phyloP scores from a whole-genome alignment of 1,140 invertebrate species.

The Plectus sambesii region DNA sequence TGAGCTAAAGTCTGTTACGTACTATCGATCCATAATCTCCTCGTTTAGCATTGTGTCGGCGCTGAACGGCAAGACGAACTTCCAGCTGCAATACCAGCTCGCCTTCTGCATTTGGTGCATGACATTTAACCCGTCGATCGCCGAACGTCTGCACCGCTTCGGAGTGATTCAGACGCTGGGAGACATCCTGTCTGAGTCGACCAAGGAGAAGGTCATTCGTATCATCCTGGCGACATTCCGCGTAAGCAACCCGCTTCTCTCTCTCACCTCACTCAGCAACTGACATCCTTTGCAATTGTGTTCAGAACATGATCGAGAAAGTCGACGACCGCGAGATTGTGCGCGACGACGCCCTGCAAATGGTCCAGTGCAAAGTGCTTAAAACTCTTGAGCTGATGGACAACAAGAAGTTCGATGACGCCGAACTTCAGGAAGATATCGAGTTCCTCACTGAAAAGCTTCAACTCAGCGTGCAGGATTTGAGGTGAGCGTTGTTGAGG shows the following conservation, averaged over 20 bases:
- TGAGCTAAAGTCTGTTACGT: too few relatives aligned
- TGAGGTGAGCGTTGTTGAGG: too few relatives aligned
- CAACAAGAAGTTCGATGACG: conserved; percentile 86
- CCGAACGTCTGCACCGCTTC: conserved; percentile 58
- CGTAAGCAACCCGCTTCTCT: too few relatives aligned
- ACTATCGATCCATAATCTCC: too few relatives aligned
- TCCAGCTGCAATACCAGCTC: conserved; percentile 98
- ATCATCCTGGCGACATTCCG: conserved; percentile 95
- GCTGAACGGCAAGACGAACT: conserved; percentile 82
- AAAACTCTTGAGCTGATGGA: conserved; percentile 91
- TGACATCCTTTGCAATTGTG: too few relatives aligned
- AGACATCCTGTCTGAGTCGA: conserved; percentile 94
- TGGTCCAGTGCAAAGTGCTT: conserved; percentile 93
- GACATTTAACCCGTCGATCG: conserved; percentile 83
- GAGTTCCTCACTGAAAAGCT: conserved; percentile 83
- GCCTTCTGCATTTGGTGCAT: conserved; percentile 97
- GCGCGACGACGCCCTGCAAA: conserved; percentile 91
- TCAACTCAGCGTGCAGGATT: conserved; percentile 83
- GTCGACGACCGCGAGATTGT: conserved; percentile 74
- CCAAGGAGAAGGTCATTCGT: conserved; percentile 91
- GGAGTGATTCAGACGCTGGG: conserved; percentile 91
- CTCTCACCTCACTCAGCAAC: too few relatives aligned
- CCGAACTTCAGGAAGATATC: conserved; percentile 81
- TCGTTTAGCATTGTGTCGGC: conserved; percentile 51
- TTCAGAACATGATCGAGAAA: conserved; percentile 97